Conservation (phyloP, 2,113 vertebrate species). For the Mungos mungo region DNA sequence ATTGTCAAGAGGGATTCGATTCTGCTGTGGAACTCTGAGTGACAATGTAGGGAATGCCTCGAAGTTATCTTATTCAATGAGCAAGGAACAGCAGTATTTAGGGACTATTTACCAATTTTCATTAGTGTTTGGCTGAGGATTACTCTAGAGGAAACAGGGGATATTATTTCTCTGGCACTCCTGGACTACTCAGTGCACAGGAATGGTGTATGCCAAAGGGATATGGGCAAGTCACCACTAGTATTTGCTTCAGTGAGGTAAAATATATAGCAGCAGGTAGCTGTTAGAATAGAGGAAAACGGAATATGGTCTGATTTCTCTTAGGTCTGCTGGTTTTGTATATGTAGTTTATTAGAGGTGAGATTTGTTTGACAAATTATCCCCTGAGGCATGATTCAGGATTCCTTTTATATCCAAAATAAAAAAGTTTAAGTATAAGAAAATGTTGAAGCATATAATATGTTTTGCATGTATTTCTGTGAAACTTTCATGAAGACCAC, state of each 20-base stretch:
- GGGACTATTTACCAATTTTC: background rate
- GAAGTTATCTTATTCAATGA: background rate
- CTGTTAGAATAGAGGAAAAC: background rate
- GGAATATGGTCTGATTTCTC: background rate
- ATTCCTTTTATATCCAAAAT: background rate
- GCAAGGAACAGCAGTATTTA: background rate
- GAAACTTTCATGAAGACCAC: background rate
- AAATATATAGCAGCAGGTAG: background rate
- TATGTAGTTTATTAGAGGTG: background rate
- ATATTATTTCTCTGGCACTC: background rate
- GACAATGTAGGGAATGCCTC: background rate
- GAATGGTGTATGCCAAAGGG: background rate
- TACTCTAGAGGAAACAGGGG: too few species aligned
- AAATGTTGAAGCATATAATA: background rate
- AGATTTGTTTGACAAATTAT: background rate
- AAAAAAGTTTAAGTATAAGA: background rate
- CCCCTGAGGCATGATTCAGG: background rate
- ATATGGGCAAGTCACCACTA: background rate
- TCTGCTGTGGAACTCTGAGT: background rate
- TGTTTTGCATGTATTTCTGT: background rate
- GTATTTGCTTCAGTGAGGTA: background rate
- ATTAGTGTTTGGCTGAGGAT: background rate
- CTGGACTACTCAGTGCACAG: background rate
- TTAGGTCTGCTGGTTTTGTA: background rate
- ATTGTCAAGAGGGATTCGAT: background rate